A percentile compares a stretch with the other conserved stretches of the same genome.
phyloP scores from a whole-genome alignment of 2,113 vertebrate genomes.

The Gorsachius goisagi region DNA sequence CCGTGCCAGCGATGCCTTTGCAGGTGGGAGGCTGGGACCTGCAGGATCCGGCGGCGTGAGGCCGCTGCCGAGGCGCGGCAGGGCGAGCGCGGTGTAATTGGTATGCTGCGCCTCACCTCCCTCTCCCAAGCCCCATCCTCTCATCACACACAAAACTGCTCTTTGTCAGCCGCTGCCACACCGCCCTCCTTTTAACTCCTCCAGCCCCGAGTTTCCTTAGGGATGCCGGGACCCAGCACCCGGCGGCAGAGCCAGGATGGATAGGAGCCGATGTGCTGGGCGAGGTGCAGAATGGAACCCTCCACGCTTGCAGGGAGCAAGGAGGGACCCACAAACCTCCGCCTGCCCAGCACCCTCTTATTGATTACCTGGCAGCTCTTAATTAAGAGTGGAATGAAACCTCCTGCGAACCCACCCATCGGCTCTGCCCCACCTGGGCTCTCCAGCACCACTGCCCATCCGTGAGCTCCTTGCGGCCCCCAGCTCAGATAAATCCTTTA shows the following conservation, averaged over 20 bases:
- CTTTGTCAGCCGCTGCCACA: slow-evolving; percentile 44
- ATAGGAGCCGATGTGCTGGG: rapidly evolving
- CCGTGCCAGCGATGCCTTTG: background rate
- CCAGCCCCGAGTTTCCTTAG: background rate
- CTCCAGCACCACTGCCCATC: background rate
- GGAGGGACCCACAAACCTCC: background rate
- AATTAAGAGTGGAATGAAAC: background rate
- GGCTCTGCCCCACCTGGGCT: background rate
- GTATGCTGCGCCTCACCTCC: slow-evolving; percentile 49
- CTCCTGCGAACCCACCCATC: background rate
- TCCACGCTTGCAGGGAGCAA: background rate
- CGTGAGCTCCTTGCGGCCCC: background rate
- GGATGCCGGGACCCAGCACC: rapidly evolving
- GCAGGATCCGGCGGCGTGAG: background rate
- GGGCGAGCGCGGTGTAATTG: background rate
- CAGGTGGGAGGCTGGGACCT: background rate
- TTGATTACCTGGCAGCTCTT: background rate
- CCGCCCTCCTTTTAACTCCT: slow-evolving; percentile 45
- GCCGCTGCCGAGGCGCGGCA: background rate
- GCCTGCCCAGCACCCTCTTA: background rate
- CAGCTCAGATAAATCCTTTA: background rate
- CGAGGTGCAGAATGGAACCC: background rate
- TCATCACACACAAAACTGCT: slow-evolving; percentile 51
- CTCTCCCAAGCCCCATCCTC: slow-evolving; percentile 19
- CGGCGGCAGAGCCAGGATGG: rapidly evolving